Evolutionary conservation across 2,797 vertebrate species (phyloP).

Genomic region (Lemur catta): DNA sequence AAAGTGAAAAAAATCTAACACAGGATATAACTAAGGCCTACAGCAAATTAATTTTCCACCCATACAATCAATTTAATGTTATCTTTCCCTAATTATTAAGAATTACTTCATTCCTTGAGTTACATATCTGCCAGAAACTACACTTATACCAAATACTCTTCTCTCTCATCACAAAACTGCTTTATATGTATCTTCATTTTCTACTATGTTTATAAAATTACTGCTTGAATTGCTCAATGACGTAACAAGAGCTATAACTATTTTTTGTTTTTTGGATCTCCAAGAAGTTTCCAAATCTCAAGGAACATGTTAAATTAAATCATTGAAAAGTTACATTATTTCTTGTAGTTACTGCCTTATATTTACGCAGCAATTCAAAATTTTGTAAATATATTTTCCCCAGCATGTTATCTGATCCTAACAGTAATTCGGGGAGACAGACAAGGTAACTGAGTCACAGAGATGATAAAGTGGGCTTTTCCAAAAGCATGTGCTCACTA

Average conservation of each 20-base stretch:
- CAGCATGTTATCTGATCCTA: background rate
- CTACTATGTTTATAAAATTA: slow-evolving; percentile 20
- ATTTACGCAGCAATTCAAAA: background rate
- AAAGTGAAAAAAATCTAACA: slow-evolving; percentile 5
- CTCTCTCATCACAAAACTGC: slow-evolving; percentile 59
- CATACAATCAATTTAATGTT: background rate
- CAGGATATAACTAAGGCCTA: background rate
- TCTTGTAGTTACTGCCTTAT: background rate
- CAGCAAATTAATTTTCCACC: background rate
- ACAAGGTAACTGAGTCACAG: background rate
- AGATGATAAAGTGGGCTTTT: background rate
- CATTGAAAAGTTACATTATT: slow-evolving; percentile 32
- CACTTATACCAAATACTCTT: background rate
- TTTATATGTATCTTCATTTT: slow-evolving; percentile 66
- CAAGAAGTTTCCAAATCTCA: slow-evolving; percentile 55
- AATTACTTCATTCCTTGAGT: slow-evolving; percentile 59
- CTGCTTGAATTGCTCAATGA: slow-evolving; percentile 67
- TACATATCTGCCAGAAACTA: slow-evolving; percentile 51
- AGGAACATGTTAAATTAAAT: slow-evolving; percentile 40
- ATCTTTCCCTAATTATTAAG: background rate
- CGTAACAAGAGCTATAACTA: slow-evolving; percentile 44
- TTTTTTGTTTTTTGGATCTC: slow-evolving; percentile 26
- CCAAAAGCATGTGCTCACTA: background rate
- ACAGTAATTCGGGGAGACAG: slow-evolving; percentile 4
- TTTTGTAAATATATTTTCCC: background rate